phyloP scores from a whole-genome alignment of 2,113 vertebrate genomes.

The Catharus minimus region DNA sequence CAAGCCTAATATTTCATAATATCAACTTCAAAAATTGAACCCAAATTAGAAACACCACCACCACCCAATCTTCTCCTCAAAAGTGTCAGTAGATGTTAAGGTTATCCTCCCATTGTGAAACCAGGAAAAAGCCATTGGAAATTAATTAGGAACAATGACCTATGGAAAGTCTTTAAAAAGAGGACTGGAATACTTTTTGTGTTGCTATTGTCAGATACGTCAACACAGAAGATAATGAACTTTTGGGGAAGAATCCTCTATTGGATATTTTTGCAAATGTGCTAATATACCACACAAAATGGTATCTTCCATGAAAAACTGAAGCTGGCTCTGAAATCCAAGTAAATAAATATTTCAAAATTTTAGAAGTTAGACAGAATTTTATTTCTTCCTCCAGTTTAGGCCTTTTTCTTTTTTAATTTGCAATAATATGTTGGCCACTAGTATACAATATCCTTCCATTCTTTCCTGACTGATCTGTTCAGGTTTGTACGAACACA shows the following conservation, averaged over 20 bases:
- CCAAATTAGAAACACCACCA: background rate
- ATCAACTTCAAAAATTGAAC: background rate
- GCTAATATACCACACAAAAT: background rate
- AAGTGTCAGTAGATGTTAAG: background rate
- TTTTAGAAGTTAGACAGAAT: background rate
- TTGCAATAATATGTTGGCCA: background rate
- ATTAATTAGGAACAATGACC: background rate
- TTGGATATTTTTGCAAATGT: background rate
- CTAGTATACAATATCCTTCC: background rate
- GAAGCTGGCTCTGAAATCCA: background rate
- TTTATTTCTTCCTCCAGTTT: background rate
- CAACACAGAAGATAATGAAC: background rate
- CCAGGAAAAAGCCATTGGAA: background rate
- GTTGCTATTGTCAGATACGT: background rate
- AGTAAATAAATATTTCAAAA: background rate
- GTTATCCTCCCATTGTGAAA: background rate
- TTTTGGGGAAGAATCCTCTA: background rate
- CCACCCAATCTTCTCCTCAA: fast-evolving
- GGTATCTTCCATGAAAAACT: background rate
- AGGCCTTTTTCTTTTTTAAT: background rate
- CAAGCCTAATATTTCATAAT: background rate
- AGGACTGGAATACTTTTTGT: background rate
- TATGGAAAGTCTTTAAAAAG: background rate
- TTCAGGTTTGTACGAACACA: background rate
- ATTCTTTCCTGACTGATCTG: background rate